phyloP scores from a whole-genome alignment of 2,797 vertebrate genomes.

The Hypotaenidia okinawae region DNA sequence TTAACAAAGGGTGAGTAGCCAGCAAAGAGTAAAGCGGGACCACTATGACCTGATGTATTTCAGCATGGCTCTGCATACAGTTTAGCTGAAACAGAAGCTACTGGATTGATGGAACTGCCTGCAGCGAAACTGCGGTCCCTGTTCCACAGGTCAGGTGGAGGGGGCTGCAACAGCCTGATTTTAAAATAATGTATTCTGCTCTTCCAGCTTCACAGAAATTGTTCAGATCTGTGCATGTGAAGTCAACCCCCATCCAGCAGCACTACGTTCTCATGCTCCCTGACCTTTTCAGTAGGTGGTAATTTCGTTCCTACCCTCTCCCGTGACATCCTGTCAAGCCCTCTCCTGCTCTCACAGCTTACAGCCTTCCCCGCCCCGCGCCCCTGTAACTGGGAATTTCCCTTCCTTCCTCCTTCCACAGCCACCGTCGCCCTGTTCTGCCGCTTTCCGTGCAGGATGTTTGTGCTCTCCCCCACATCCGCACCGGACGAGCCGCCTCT shows the following conservation, averaged over 20 bases:
- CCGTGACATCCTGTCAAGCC: conserved; percentile 5
- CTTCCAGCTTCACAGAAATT: background rate
- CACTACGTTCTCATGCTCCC: background rate
- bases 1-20: background rate
- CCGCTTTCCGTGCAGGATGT: conserved; percentile 11
- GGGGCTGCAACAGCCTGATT: background rate
- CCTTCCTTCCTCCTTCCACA: conserved; percentile 29
- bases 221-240: background rate
- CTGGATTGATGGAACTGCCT: background rate
- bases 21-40: background rate
- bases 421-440: background rate
- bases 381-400: conserved; percentile 28
- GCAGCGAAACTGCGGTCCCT: background rate
- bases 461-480: conserved; percentile 1
- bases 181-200: background rate
- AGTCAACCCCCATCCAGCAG: background rate
- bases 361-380: background rate
- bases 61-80: background rate
- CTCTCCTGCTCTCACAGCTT: background rate
- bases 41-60: background rate
- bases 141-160: accelerated
- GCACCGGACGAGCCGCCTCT: background rate
- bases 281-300: conserved; percentile 26
- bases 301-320: background rate
- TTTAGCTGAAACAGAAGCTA: background rate